phyloP scores from a whole-genome alignment of 2,113 vertebrate genomes.

The Xyliphius kryptos region DNA sequence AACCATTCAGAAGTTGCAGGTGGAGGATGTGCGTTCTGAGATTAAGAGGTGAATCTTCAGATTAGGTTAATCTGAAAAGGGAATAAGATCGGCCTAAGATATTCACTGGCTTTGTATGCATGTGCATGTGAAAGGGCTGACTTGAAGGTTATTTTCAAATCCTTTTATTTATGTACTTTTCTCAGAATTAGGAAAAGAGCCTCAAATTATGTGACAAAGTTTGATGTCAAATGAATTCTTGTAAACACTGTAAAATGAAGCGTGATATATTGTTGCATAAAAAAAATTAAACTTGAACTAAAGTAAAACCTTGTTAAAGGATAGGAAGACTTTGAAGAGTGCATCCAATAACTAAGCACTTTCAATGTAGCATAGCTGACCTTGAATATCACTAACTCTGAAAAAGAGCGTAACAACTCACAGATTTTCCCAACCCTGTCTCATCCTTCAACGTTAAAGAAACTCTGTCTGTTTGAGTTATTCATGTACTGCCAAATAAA shows the following conservation, averaged over 20 bases:
- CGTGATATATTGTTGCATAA: too few species aligned
- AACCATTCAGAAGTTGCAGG: conserved; percentile 67
- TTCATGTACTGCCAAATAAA: conserved; percentile 60
- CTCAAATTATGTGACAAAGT: too few species aligned
- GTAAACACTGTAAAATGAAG: too few species aligned
- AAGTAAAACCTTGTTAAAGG: conserved; percentile 3
- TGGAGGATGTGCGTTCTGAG: conserved; percentile 55
- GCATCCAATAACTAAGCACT: not conserved
- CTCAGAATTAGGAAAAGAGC: too few species aligned
- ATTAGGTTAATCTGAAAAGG: conserved; percentile 60
- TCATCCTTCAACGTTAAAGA: conserved; percentile 46
- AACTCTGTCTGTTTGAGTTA: conserved; percentile 52
- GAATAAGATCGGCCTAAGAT: conserved; percentile 57
- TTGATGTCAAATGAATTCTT: too few species aligned
- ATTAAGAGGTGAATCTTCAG: conserved; percentile 57
- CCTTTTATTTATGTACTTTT: too few species aligned
- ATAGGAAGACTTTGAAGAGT: conserved; percentile 3
- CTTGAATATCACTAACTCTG: conserved; percentile 1
- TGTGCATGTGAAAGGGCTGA: too few species aligned
- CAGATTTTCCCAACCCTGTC: not conserved
- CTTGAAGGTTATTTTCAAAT: too few species aligned
- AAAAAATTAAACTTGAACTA: too few species aligned
- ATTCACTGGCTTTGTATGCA: conserved; percentile 45
- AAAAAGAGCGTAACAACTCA: not conserved
- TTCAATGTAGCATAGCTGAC: not conserved